These are phyloP conservation scores for Trypoxylon attenuatum DNA, from an alignment of 2,888 invertebrate genomes.

Conservation along the genomic window DNA sequence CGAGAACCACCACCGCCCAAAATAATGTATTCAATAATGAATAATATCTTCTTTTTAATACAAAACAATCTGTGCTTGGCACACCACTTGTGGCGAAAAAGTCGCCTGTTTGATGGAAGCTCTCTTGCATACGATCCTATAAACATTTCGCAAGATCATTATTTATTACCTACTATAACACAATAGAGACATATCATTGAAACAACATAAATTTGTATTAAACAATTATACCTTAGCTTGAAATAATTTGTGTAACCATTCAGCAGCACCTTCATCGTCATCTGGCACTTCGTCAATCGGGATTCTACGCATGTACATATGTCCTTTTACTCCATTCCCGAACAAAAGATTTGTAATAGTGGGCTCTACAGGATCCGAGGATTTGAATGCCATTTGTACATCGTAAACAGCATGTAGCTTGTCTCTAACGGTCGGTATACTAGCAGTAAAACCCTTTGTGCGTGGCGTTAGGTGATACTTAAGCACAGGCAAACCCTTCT, in stretches of 20 bases:
- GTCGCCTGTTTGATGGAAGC: slow-evolving; percentile 85
- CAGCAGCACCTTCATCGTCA: slow-evolving; percentile 83
- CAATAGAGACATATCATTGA: not conserved
- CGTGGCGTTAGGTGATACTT: slow-evolving; percentile 95
- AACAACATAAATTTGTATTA: no score
- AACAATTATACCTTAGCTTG: slow-evolving; percentile 82
- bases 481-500: slow-evolving; percentile 88
- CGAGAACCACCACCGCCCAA: slow-evolving; percentile 83
- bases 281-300: slow-evolving; percentile 87
- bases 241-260: slow-evolving; percentile 89
- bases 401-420: slow-evolving; percentile 91
- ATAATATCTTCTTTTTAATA: slow-evolving; percentile 78
- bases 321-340: slow-evolving; percentile 84
- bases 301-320: slow-evolving; percentile 87
- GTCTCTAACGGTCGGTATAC: slow-evolving; percentile 86
- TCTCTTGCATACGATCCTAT: slow-evolving; percentile 84
- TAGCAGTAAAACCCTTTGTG: slow-evolving; percentile 94
- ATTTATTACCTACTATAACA: not conserved
- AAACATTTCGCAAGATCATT: not conserved
- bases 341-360: slow-evolving; percentile 86
- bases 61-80: slow-evolving; percentile 78
- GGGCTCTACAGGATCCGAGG: slow-evolving; percentile 81
- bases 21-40: slow-evolving; percentile 83
- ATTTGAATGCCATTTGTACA: slow-evolving; percentile 84
- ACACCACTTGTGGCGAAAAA: slow-evolving; percentile 87